Evolutionary conservation across 37 sponge, comb jelly and placozoan genomes (phyloP).

Genomic region (Cliona cf. orientalis): DNA sequence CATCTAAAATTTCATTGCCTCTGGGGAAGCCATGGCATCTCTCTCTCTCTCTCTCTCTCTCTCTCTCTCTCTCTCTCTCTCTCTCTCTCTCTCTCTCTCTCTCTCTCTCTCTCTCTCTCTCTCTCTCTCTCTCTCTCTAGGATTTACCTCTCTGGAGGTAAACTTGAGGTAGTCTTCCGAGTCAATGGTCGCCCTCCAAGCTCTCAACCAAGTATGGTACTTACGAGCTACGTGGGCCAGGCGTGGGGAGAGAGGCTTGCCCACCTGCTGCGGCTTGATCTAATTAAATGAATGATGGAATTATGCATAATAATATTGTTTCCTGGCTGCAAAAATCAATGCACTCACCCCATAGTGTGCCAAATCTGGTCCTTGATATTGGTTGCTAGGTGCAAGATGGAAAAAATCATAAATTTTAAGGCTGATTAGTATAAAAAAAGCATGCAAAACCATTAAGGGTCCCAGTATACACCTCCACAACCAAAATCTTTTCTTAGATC

Average conservation of each 20-base stretch:
- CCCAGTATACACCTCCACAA: background rate
- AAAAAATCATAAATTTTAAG: background rate
- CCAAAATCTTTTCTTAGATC: too few species aligned
- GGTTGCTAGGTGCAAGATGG: background rate
- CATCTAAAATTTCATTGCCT: too few species aligned
- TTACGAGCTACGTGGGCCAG: background rate
- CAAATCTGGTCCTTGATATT: slow-evolving; percentile 14
- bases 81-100: slow-evolving; percentile 12
- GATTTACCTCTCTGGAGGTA: slow-evolving; percentile 43
- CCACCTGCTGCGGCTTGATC: slow-evolving; percentile 21
- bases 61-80: slow-evolving; percentile 15
- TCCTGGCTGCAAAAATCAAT: background rate
- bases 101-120: background rate
- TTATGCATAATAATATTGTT: background rate
- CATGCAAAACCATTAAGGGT: background rate
- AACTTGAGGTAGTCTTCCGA: slow-evolving; percentile 87
- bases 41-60: slow-evolving; percentile 28
- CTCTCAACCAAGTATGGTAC: slow-evolving; percentile 66
- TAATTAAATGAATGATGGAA: background rate
- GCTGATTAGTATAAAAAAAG: background rate
- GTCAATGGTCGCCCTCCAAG: slow-evolving; percentile 73
- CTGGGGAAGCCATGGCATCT: too few species aligned
- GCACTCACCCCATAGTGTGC: background rate
- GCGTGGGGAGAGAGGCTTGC: slow-evolving; percentile 26
- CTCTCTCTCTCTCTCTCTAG: slow-evolving; percentile 5